Percentiles rank a stretch among this genome's conserved stretches.
phyloP scores from a whole-genome alignment of 1,140 invertebrate genomes.

The Hyphantria cunea region DNA sequence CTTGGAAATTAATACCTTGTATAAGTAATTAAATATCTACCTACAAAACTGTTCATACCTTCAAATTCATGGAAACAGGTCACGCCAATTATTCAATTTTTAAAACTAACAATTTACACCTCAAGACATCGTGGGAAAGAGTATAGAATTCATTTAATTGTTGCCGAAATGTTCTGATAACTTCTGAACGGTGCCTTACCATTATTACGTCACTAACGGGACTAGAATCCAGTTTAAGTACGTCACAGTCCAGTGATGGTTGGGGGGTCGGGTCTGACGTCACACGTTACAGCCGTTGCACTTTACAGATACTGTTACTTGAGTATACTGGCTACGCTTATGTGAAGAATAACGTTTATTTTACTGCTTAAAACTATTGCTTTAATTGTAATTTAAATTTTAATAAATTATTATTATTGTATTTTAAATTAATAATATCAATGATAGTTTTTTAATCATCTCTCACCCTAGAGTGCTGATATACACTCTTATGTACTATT shows the following conservation, averaged over 20 bases:
- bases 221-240: constrained; percentile 1
- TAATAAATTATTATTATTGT: no score
- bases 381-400: no score
- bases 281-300: neutral
- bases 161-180: constrained; percentile 2
- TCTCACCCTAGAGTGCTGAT: no score
- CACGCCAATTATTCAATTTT: neutral
- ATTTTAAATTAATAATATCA: no score
- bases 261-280: neutral
- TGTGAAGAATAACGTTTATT: no score
- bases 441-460: no score
- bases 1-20: neutral
- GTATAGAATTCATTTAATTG: neutral
- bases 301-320: no score
- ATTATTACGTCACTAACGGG: constrained; percentile 23
- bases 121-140: neutral
- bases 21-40: neutral
- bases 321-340: no score
- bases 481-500: no score
- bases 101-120: neutral
- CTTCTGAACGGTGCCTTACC: constrained; percentile 14
- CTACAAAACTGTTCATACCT: constrained; percentile 10
- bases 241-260: constrained; percentile 4
- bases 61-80: neutral
- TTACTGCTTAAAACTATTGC: no score